Conservation (phyloP, 2,113 vertebrate genomes). For the Reinhardtius hippoglossoides region DNA sequence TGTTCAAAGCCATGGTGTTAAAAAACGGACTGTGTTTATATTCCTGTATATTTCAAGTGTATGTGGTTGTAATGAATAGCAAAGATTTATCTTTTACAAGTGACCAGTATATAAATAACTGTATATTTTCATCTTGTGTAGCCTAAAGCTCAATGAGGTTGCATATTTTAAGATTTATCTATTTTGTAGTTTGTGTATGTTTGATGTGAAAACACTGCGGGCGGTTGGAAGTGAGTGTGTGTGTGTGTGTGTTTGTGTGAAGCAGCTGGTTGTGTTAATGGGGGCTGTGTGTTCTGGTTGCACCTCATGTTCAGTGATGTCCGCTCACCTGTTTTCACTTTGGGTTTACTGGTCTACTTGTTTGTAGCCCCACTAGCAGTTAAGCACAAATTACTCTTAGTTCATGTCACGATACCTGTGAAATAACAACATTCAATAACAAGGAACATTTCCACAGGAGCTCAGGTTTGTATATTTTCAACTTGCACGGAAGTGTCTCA, state of each 20-base stretch:
- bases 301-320: not conserved
- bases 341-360: constrained; percentile 22
- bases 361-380: constrained; percentile 36
- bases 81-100: constrained; percentile 64
- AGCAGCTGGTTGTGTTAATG: constrained; percentile 9
- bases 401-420: not conserved
- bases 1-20: constrained; percentile 60
- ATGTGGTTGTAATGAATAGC: constrained; percentile 35
- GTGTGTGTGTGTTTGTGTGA: not conserved
- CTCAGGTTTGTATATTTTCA: no score
- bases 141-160: constrained; percentile 35
- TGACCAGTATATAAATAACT: constrained; percentile 37
- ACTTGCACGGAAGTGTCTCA: no score
- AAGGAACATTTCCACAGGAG: no score
- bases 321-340: constrained; percentile 6
- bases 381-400: not conserved
- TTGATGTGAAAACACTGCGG: constrained; percentile 33
- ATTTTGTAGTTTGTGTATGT: constrained; percentile 56
- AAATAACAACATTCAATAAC: not conserved
- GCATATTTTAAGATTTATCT: constrained; percentile 49
- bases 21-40: constrained; percentile 69
- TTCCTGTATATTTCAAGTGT: constrained; percentile 59
- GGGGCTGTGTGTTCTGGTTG: not conserved
- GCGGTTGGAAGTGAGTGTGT: not conserved
- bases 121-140: constrained; percentile 60